Evolutionary conservation across 2,797 vertebrate genomes (phyloP), one percentile per base, ranked within the genome.

Genomic region (Clarias pachynema): DNA sequence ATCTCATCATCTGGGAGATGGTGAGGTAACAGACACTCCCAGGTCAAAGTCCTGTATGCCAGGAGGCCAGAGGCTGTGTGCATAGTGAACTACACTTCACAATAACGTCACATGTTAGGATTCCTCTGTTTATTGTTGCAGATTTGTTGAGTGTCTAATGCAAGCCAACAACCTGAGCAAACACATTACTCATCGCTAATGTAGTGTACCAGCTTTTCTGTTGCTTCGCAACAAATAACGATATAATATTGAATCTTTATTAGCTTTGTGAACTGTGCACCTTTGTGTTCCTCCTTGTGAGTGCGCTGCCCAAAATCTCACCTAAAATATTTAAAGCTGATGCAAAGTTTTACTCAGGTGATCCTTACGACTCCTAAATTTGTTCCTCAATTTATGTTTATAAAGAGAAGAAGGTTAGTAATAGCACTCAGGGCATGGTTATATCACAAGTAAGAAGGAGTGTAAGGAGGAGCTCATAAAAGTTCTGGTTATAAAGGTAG

Each of bases 91-190:
- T 53, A 79, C 4, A 2, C 1, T 3, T 44, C 15, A 29, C 1
- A 0, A 20, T 49, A 80, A 44, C 8, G 15, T 26, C 37, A 31
- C 26, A 3, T 18, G 26, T n/a, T 63, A 60, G 14, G 60, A 60
- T 65, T 56, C 49, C 18, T n/a, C 15, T 26, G 16, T 78, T 44
- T 63, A 68, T 26, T 3, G 12, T 57, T n/a, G 24, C 16, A 26
- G 24, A 18, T 57, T 57, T 68, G 22, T 37, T 62, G 53, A 79
- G 24, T 37, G 26, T 70, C 15, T 60, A 60, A 79, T 0, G 6
- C 65, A 31, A 75, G 78, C 69, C 59, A 81, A 79, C 79, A 73
- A 63, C 68, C 20, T 85, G 56, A 81, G 79, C 84, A 85, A 85
- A 81, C 57, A 74, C 49, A 81, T 81, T 74, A 65, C 40, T 85